Base-by-base conservation (phyloP, 2,888 invertebrate species). In the Eristalinus sepulchralis region DNA sequence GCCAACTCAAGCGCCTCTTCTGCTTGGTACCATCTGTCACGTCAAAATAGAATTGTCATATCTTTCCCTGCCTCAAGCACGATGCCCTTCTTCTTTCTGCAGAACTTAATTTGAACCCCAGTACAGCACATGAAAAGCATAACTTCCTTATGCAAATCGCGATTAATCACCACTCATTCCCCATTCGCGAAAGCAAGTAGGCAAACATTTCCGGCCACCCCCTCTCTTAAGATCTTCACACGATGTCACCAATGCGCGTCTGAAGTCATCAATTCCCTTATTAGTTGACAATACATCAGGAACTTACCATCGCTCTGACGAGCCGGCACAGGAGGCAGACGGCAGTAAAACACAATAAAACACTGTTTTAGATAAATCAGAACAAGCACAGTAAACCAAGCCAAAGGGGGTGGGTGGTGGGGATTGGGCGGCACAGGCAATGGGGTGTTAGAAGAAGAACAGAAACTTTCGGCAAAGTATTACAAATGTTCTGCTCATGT, bases 401-500 rank as follows among this genome's bases (percentile, higher is more conserved):
- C 68, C 20, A 34, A 27, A 55, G 53, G 10, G 66, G 22, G 55
- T 68, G 57, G 34, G 57, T 24, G 5, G 27, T 5, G 5, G 27
- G 5, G 27, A 3, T 2, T 27, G 27, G 5, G 27, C 13, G 5
- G 13, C 2, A 66, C 9, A 4, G 22, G 27, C 27, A 27, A 27
- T 5, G 2, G 2, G 27, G 27, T 27, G 36, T 59, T n/a, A n/a
- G 9, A 22, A 60, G 20, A n/a, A n/a, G 20, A 33, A 70, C 31
- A 17, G 31, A 33, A 59, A 76, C 66, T 79, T 75, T 79, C 53
- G 53, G 17, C 47, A 83, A 66, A 83, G 68, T 72, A 82, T 81
- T 73, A 81, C 85, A 81, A 85, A 85, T 85, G 85, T 70, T 78
- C 57, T 68, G 72, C 77, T 24, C 77, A 53, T 68, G 72, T 68